Evolutionary conservation across 2,113 vertebrate genomes (phyloP).

Genomic region (Catagonus wagneri): DNA sequence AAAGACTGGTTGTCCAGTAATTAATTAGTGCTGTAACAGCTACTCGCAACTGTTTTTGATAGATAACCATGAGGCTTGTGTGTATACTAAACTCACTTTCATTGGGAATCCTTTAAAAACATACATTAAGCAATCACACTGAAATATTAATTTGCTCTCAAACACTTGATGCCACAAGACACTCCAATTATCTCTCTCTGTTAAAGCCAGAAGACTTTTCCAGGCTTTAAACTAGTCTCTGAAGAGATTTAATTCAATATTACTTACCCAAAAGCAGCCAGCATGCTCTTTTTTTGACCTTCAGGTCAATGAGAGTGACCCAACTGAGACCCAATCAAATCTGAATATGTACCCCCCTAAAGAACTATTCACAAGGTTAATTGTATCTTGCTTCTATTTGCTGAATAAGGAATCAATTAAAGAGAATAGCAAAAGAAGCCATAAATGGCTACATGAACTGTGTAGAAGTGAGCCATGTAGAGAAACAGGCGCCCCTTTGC

Average conservation of each 20-base stretch:
- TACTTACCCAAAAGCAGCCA: slow-evolving; percentile 79
- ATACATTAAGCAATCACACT: slow-evolving; percentile 67
- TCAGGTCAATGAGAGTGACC: slow-evolving; percentile 83
- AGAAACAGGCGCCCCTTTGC: slow-evolving; percentile 4
- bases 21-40: slow-evolving; percentile 63
- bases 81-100: slow-evolving; percentile 65
- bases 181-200: slow-evolving; percentile 78
- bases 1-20: slow-evolving; percentile 49
- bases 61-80: slow-evolving; percentile 60
- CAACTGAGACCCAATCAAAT: slow-evolving; percentile 81
- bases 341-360: slow-evolving; percentile 79
- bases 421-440: slow-evolving; percentile 74
- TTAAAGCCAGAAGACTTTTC: slow-evolving; percentile 80
- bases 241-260: slow-evolving; percentile 84
- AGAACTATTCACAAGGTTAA: slow-evolving; percentile 84
- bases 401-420: slow-evolving; percentile 84
- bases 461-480: slow-evolving; percentile 15
- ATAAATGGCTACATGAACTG: slow-evolving; percentile 67
- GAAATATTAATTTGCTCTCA: slow-evolving; percentile 81
- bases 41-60: slow-evolving; percentile 60
- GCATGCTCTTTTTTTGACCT: slow-evolving; percentile 76
- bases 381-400: slow-evolving; percentile 80
- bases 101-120: slow-evolving; percentile 70
- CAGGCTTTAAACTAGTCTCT: slow-evolving; percentile 83
- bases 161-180: slow-evolving; percentile 72